Conservation (phyloP, 2,113 vertebrate species). For the Climacteris rufus region DNA sequence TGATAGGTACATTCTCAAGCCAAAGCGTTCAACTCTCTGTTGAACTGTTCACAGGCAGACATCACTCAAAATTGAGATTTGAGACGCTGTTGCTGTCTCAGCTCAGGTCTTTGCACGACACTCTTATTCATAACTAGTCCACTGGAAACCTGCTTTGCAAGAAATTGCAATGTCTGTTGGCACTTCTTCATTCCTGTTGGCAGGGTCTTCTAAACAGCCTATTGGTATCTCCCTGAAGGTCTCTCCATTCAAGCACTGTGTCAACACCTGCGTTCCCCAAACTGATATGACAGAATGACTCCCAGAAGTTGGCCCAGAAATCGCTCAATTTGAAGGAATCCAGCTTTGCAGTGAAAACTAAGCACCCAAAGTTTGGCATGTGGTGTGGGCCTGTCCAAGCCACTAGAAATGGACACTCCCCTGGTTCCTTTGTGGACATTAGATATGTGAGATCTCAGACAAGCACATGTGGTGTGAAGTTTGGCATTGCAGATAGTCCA, state of each 20-base stretch:
- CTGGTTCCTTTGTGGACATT: neutral
- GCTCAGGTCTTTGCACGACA: neutral
- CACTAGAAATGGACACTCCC: neutral
- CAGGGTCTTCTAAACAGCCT: neutral
- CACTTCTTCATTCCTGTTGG: neutral
- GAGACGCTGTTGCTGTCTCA: neutral
- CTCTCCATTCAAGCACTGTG: neutral
- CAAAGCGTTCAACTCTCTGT: neutral
- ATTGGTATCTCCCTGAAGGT: neutral
- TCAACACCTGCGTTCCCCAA: neutral
- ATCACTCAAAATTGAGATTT: neutral
- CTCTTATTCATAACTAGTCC: neutral
- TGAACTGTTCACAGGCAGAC: neutral
- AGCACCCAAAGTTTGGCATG: neutral
- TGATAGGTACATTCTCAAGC: neutral
- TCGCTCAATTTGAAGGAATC: neutral
- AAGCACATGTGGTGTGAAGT: neutral
- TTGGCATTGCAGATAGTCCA: neutral
- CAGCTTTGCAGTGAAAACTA: neutral
- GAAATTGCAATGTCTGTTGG: neutral
- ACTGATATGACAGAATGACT: neutral
- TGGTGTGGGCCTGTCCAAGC: neutral
- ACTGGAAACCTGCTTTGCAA: neutral
- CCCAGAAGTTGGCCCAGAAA: neutral
- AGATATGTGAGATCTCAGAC: neutral